Conservation (phyloP, 2,113 vertebrate species). For the Muntiacus reevesi region DNA sequence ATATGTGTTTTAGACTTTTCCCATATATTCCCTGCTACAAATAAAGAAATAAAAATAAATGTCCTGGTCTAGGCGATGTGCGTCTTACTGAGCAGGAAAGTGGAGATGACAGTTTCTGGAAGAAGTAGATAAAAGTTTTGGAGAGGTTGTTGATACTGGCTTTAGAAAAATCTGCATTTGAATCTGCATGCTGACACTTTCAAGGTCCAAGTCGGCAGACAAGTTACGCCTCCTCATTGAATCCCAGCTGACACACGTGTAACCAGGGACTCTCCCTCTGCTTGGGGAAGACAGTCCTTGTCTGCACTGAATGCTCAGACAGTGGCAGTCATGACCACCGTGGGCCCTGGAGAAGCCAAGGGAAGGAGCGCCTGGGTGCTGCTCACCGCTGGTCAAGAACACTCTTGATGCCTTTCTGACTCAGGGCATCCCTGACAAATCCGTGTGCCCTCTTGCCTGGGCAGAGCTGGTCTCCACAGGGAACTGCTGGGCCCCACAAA, state of each 20-base stretch:
- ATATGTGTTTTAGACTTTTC: not conserved
- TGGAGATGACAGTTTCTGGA: not conserved
- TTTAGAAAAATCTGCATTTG: not conserved
- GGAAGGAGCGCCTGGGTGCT: not conserved
- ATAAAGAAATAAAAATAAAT: not conserved
- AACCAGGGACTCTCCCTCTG: not conserved
- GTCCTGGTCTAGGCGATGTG: not conserved
- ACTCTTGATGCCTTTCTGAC: not conserved
- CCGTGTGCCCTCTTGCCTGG: not conserved
- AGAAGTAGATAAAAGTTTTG: not conserved
- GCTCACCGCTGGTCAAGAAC: rapidly evolving
- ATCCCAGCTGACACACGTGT: not conserved
- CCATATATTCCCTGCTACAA: not conserved
- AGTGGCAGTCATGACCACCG: rapidly evolving
- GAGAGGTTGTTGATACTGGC: not conserved
- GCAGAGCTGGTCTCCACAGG: not conserved
- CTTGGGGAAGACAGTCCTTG: not conserved
- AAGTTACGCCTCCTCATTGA: not conserved
- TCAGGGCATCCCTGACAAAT: not conserved
- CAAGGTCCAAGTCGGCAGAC: not conserved
- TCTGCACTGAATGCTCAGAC: not conserved
- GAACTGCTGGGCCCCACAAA: not conserved
- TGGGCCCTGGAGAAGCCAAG: not conserved
- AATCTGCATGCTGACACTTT: not conserved
- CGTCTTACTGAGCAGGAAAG: not conserved